Evolutionary conservation across 2,113 vertebrate genomes (phyloP).

Genomic region (Dolichotis patagonum): DNA sequence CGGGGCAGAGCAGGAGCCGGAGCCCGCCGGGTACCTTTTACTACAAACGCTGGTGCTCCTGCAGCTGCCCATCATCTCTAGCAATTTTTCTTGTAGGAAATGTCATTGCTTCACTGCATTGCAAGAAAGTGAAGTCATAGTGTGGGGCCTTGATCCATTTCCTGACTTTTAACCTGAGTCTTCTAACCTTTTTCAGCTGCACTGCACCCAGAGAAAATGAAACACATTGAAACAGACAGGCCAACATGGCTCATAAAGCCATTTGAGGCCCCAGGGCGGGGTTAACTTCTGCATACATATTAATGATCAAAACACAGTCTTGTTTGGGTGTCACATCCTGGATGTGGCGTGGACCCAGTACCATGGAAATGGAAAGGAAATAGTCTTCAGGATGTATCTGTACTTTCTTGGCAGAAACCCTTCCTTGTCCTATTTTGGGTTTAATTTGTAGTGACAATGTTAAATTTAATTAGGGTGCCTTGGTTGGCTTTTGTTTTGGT

Average conservation of each 20-base stretch:
- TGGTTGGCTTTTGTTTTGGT: constrained; percentile 19
- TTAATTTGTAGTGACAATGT: constrained; percentile 63
- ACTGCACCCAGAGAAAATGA: constrained; percentile 68
- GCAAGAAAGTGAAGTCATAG: constrained; percentile 79
- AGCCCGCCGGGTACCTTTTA: background rate
- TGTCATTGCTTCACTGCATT: constrained; percentile 74
- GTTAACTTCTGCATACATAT: constrained; percentile 9
- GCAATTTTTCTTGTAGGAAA: constrained; percentile 65
- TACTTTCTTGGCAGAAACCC: constrained; percentile 60
- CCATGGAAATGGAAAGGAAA: constrained; percentile 51
- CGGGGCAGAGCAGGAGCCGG: background rate
- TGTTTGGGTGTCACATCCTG: constrained; percentile 64
- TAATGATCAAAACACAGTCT: constrained; percentile 56
- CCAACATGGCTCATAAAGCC: constrained; percentile 23
- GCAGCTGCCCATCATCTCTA: background rate
- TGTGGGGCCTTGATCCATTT: constrained; percentile 63
- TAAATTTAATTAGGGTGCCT: constrained; percentile 59
- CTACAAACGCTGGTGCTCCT: background rate
- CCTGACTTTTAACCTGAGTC: constrained; percentile 71
- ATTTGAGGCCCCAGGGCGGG: background rate
- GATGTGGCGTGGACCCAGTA: background rate
- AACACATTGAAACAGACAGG: constrained; percentile 65
- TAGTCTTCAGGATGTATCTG: constrained; percentile 44
- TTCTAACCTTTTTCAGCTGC: constrained; percentile 65
- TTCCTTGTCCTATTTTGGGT: constrained; percentile 7